Percentiles rank a stretch among this genome's conserved stretches.
These are phyloP conservation scores for Pollenia amentaria DNA, from an alignment of 2,888 invertebrate species.

Conservation along the genomic window DNA sequence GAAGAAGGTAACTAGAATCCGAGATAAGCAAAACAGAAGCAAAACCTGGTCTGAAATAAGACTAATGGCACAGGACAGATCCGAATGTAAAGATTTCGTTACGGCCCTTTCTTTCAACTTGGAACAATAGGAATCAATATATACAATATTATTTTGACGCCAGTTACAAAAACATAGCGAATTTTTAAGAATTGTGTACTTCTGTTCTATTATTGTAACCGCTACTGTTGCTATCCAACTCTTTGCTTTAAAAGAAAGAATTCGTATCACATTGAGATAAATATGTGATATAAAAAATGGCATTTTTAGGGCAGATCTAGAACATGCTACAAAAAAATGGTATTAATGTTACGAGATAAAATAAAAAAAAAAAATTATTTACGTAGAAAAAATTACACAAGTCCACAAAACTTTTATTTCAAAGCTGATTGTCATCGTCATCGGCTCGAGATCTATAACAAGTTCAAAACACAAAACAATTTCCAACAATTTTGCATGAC, in stretches of 20 bases:
- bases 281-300: conserved; percentile 50
- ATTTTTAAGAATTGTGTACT: neutral
- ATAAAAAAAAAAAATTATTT: neutral
- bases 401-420: conserved; percentile 26
- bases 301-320: conserved; percentile 53
- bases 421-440: conserved; percentile 49
- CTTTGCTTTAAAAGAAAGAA: conserved; percentile 10
- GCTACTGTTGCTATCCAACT: neutral
- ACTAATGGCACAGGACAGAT: no score
- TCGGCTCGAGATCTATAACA: conserved; percentile 53
- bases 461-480: conserved; percentile 1
- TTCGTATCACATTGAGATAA: conserved; percentile 53
- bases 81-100: no score
- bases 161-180: no score
- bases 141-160: no score
- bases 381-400: neutral
- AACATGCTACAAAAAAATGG: conserved; percentile 31
- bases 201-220: conserved; percentile 26
- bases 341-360: conserved; percentile 30
- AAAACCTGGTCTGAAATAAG: no score
- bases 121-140: no score
- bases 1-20: no score
- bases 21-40: no score
- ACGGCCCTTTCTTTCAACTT: no score
- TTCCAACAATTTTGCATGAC: conserved; percentile 38